A percentile compares a stretch with the other conserved stretches of the same genome.
These are phyloP conservation scores for Amiota minor DNA, from an alignment of 2,888 invertebrate genomes.

Conservation along the genomic window DNA sequence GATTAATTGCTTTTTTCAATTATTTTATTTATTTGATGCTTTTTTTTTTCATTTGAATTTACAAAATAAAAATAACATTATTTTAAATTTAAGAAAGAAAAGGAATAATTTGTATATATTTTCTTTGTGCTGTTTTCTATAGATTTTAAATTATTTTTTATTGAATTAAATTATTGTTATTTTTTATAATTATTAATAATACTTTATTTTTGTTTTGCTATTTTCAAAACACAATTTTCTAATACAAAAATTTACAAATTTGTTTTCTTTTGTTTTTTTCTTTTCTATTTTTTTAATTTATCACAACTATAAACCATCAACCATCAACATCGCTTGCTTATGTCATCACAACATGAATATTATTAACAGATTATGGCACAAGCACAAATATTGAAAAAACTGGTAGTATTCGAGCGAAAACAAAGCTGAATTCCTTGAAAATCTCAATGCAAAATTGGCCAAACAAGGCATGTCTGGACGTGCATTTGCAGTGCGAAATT, in stretches of 20 bases:
- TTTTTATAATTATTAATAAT: constrained; percentile 23
- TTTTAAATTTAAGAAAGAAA: background rate
- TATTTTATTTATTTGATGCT: constrained; percentile 4
- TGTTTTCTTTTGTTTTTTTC: constrained; percentile 25
- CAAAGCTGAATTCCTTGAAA: constrained; percentile 82
- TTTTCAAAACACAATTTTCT: constrained; percentile 39
- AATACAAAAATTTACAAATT: constrained; percentile 29
- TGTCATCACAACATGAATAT: constrained; percentile 8
- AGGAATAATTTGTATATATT: background rate
- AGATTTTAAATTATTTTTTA: constrained; percentile 21
- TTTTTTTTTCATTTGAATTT: constrained; percentile 3
- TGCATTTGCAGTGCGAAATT: constrained; percentile 81
- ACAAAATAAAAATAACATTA: background rate
- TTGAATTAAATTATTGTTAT: constrained; percentile 22
- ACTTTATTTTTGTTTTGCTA: constrained; percentile 27
- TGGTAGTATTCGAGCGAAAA: constrained; percentile 73
- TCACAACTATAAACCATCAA: background rate
- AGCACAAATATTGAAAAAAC: constrained; percentile 73
- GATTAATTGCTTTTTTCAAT: no score
- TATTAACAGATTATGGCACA: constrained; percentile 66
- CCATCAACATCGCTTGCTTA: background rate
- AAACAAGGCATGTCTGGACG: constrained; percentile 78
- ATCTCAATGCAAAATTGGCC: constrained; percentile 85
- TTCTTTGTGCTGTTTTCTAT: constrained; percentile 20
- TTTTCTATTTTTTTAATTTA: background rate